These are phyloP conservation scores for Tipula helvola DNA, from an alignment of 2,888 invertebrate genomes.

Conservation along the genomic window DNA sequence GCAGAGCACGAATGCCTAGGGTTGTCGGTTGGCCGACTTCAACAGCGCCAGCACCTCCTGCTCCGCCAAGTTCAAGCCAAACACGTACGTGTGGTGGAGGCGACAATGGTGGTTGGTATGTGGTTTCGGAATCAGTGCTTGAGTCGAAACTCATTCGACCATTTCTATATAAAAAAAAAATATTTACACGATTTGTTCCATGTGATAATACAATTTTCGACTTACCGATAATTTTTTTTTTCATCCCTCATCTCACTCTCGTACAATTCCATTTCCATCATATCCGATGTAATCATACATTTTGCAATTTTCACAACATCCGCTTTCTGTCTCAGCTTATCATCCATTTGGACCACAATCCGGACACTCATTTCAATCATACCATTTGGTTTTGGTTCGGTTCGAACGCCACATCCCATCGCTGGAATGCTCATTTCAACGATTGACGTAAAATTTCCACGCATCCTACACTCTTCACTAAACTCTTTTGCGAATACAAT, in stretches of 20 bases:
- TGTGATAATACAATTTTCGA: not conserved
- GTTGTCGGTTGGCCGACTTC: constrained; percentile 61
- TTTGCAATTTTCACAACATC: constrained; percentile 53
- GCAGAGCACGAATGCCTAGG: constrained; percentile 37
- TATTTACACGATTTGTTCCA: too few relatives aligned
- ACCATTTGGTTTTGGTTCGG: constrained; percentile 39
- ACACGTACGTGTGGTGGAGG: constrained; percentile 46
- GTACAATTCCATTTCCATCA: constrained; percentile 26
- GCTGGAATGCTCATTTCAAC: constrained; percentile 30
- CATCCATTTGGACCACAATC: constrained; percentile 62
- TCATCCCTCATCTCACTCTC: not conserved
- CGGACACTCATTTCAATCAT: constrained; percentile 50
- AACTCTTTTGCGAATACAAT: constrained; percentile 64
- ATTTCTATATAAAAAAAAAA: constrained; percentile 32
- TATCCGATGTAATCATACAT: constrained; percentile 37
- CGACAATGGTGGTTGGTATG: constrained; percentile 27
- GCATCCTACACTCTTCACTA: constrained; percentile 52
- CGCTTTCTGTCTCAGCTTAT: constrained; percentile 55
- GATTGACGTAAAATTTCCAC: constrained; percentile 36
- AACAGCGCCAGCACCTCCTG: constrained; percentile 41
- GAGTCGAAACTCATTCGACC: constrained; percentile 46
- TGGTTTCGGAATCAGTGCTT: not conserved
- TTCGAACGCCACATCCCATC: constrained; percentile 53
- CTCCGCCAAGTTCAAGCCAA: constrained; percentile 54
- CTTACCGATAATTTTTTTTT: constrained; percentile 5